phyloP scores from a whole-genome alignment of 2,113 vertebrate species.

The Antigone vipio region DNA sequence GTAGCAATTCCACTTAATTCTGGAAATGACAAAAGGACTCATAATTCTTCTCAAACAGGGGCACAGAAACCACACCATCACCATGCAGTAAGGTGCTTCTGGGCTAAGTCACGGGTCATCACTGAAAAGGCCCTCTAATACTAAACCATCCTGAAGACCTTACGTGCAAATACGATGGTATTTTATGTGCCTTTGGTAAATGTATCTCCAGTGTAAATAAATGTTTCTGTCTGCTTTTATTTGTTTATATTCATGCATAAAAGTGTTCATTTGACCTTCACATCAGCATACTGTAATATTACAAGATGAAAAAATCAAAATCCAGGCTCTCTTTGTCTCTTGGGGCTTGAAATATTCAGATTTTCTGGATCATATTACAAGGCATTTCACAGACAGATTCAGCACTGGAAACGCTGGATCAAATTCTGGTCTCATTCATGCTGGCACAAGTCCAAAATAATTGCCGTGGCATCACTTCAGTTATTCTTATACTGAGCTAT shows the following conservation, averaged over 20 bases:
- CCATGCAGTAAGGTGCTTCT: background rate
- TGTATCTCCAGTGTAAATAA: background rate
- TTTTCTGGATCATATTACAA: background rate
- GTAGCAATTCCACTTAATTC: background rate
- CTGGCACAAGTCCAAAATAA: background rate
- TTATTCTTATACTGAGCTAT: background rate
- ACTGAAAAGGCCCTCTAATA: background rate
- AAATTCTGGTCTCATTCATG: background rate
- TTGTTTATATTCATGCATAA: background rate
- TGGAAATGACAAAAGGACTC: background rate
- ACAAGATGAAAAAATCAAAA: background rate
- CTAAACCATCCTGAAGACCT: background rate
- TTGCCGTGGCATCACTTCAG: background rate
- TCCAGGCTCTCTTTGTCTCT: background rate
- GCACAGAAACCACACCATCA: background rate
- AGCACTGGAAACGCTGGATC: background rate
- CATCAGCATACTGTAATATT: background rate
- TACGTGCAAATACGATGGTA: background rate
- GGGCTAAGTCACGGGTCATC: background rate
- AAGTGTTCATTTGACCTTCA: background rate
- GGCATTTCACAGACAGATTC: background rate
- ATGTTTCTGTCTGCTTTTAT: background rate
- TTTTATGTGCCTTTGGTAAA: background rate
- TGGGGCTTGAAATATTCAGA: background rate
- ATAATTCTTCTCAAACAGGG: background rate